Evolutionary conservation across 2,888 invertebrate genomes (phyloP).

Genomic region (Mythimna loreyi): DNA sequence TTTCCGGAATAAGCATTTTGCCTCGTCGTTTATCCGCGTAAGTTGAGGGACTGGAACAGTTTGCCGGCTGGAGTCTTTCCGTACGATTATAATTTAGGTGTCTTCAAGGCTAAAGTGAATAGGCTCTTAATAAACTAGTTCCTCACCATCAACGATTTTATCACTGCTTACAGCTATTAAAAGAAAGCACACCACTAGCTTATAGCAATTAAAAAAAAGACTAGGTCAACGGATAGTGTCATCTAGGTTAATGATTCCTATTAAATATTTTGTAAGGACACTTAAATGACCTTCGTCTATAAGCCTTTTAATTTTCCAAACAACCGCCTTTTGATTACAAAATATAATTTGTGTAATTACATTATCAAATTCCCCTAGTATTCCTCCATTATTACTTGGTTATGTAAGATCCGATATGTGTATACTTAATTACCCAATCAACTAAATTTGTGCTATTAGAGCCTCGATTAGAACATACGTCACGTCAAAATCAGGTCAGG

Average conservation of each 20-base stretch:
- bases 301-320: not conserved
- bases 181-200: too few species aligned
- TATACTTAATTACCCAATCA: conserved; percentile 52
- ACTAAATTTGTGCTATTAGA: conserved; percentile 52
- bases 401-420: conserved; percentile 35
- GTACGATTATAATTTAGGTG: too few species aligned
- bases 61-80: too few species aligned
- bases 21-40: too few species aligned
- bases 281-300: not conserved
- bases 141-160: too few species aligned
- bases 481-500: conserved; percentile 36
- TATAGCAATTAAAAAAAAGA: too few species aligned
- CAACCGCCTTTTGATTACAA: conserved; percentile 10
- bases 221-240: not conserved
- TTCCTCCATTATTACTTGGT: conserved; percentile 29
- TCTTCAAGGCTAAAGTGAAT: too few species aligned
- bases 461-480: conserved; percentile 28
- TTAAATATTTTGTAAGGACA: not conserved
- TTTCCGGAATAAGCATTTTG: too few species aligned
- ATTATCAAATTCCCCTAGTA: conserved; percentile 34
- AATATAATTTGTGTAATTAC: conserved; percentile 31
- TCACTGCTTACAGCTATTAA: too few species aligned
- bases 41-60: too few species aligned
- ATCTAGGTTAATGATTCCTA: not conserved
- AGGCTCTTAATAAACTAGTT: too few species aligned